Evolutionary conservation across 2,113 vertebrate species (phyloP), one percentile per base, ranked within the genome.

Genomic region (Toxotes jaculatrix): DNA sequence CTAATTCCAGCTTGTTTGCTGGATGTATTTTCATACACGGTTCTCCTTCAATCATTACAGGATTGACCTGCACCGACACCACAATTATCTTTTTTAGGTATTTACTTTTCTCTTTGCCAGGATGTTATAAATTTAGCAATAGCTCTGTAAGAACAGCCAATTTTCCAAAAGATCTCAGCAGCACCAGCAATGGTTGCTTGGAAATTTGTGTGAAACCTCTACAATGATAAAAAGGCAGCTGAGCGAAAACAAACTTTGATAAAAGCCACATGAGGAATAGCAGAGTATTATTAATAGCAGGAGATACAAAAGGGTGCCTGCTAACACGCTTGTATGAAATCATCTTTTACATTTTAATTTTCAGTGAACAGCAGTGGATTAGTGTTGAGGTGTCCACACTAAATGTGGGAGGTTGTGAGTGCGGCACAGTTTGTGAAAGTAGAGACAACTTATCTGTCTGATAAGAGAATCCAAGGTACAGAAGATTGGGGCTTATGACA

Each of bases 401-500:
- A 13, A 71, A 69, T 57, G 12, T 55, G 63, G 47, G 1, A 32
- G 21, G 62, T 42, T 42, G 34, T 1, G 14, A 74, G 27, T 10
- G 34, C 3, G 7, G 40, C 16, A 38, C 57, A 42, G 36, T 73
- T 56, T 63, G 62, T 49, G 74, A 51, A 27, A 77, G 31, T 42
- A 63, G 57, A 64, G 27, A 45, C 21, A 63, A 36, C 65, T 51
- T 12, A 45, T 47, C 7, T 12, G 62, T 74, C 40, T 74, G 83
- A 81, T 71, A 71, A 83, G 68, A 89, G 75, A 53, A 74, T 43
- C 68, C 32, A 42, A 62, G 82, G 80, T 69, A 82, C 71, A 89
- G 71, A 72, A 75, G 74, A 89, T 88, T 80, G 74, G 76, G 23
- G 59, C 88, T 89, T 82, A 85, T 65, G 83, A 78, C 71, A 74